Conservation (phyloP, 2,888 invertebrate genomes). For the Pilophorus perplexus region DNA sequence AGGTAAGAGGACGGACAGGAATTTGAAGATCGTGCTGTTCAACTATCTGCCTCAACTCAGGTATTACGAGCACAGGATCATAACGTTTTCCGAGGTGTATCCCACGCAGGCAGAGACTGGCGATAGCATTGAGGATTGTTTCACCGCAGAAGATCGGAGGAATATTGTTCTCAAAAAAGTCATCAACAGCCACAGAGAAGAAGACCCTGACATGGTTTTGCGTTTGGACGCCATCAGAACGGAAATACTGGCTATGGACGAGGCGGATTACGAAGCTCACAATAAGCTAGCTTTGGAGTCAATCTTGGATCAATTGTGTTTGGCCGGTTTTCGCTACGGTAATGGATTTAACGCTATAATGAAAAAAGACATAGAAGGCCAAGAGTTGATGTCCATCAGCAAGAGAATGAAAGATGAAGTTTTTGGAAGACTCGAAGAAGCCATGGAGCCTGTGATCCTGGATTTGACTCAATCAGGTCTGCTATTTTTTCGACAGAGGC, state of each 20-base stretch:
- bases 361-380: slow-evolving; percentile 26
- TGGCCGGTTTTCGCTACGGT: slow-evolving; percentile 30
- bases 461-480: slow-evolving; percentile 15
- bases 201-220: slow-evolving; percentile 1
- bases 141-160: slow-evolving; percentile 3
- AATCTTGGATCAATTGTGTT: slow-evolving; percentile 16
- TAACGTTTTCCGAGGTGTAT: slow-evolving; percentile 17
- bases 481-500: slow-evolving; percentile 6
- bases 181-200: not conserved
- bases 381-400: slow-evolving; percentile 15
- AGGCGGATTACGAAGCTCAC: slow-evolving; percentile 16
- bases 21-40: slow-evolving; percentile 20
- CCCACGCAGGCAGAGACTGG: not conserved
- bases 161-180: not conserved
- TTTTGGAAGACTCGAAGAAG: slow-evolving; percentile 20
- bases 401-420: slow-evolving; percentile 34
- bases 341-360: slow-evolving; percentile 25
- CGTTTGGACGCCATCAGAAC: slow-evolving; percentile 11
- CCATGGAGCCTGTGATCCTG: slow-evolving; percentile 25
- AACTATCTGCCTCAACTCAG: slow-evolving; percentile 22
- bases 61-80: slow-evolving; percentile 29
- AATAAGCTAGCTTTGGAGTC: slow-evolving; percentile 26
- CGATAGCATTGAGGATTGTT: not conserved
- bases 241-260: slow-evolving; percentile 15
- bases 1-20: not conserved